phyloP scores from a whole-genome alignment of 2,797 vertebrate species.

The Ibycter americanus region DNA sequence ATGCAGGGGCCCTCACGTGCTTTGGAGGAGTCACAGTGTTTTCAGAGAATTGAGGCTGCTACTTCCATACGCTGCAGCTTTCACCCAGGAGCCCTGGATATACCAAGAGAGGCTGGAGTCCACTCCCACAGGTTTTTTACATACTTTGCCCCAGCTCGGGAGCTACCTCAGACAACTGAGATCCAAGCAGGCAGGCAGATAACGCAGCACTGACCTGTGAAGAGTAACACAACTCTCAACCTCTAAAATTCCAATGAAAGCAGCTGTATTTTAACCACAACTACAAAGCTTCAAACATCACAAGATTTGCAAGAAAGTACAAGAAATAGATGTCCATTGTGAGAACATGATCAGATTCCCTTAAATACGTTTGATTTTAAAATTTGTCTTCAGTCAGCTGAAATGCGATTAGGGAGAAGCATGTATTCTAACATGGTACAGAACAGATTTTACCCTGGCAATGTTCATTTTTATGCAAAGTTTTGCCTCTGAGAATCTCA shows the following conservation, averaged over 20 bases:
- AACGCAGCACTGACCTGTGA: background rate
- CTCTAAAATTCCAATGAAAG: background rate
- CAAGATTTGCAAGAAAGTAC: background rate
- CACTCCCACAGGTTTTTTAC: background rate
- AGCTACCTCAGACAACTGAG: background rate
- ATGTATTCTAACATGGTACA: background rate
- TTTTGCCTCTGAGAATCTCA: background rate
- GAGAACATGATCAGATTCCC: background rate
- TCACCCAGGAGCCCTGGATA: accelerated
- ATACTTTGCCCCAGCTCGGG: background rate
- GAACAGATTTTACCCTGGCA: background rate
- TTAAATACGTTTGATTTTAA: background rate
- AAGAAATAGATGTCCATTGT: background rate
- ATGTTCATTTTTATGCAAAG: background rate
- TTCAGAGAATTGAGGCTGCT: background rate
- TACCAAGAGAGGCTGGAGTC: background rate
- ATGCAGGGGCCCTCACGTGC: accelerated
- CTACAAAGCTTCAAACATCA: background rate
- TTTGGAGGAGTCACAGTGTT: background rate
- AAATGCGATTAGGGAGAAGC: background rate
- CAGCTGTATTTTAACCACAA: background rate
- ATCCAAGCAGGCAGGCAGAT: background rate
- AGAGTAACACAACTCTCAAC: background rate
- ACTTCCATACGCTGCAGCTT: background rate
- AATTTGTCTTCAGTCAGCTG: background rate